A percentile compares a stretch with the other conserved stretches of the same genome.
Conservation (phyloP, 2,113 vertebrate species). For the Cyanoderma ruficeps region DNA sequence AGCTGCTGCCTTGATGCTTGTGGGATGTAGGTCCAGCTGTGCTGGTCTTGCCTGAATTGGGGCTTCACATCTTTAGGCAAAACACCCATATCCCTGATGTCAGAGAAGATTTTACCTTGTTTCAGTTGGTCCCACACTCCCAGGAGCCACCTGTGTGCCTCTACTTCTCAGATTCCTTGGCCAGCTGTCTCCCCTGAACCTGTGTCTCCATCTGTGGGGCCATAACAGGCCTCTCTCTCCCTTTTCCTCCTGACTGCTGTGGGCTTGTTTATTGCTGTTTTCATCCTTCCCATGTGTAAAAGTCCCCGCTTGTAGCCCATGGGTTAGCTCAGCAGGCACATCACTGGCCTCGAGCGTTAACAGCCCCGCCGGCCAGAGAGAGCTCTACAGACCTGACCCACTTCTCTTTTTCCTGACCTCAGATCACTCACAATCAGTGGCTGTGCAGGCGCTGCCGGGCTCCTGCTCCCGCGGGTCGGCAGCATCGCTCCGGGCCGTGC, state of each 20-base stretch:
- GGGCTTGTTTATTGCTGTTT: not conserved
- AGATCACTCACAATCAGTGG: not conserved
- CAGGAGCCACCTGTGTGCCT: rapidly evolving
- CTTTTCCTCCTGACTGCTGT: not conserved
- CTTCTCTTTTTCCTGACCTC: not conserved
- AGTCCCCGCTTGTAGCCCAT: not conserved
- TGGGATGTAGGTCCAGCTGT: not conserved
- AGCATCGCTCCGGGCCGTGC: rapidly evolving
- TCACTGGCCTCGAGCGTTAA: not conserved
- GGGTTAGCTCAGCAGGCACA: not conserved
- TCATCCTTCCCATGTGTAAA: not conserved
- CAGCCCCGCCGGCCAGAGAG: not conserved
- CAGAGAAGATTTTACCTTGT: not conserved
- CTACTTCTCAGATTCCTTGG: not conserved
- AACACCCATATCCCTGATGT: not conserved
- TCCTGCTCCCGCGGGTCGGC: not conserved
- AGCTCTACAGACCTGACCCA: not conserved
- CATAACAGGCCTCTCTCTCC: not conserved
- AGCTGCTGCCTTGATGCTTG: not conserved
- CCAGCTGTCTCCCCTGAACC: not conserved
- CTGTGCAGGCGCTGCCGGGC: not conserved
- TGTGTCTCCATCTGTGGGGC: not conserved
- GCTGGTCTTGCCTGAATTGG: not conserved
- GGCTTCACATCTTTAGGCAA: not conserved
- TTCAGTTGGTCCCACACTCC: not conserved